A percentile compares a stretch with the other conserved stretches of the same genome.
Evolutionary conservation across 2,113 vertebrate genomes (phyloP).

Genomic region (Rhombomys opimus): DNA sequence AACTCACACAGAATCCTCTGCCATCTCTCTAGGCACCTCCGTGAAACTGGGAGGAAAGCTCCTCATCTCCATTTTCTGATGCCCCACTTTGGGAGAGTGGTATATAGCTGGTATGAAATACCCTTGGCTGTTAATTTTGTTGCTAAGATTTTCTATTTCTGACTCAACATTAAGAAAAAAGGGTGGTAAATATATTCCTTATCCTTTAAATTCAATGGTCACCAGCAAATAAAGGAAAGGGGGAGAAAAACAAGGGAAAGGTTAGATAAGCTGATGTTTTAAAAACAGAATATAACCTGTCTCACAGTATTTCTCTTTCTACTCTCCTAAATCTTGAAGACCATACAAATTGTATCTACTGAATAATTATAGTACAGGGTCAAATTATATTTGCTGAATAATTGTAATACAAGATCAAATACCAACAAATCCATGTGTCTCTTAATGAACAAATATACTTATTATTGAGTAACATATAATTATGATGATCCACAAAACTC

Average conservation of each 20-base stretch:
- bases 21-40: not conserved
- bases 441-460: not conserved
- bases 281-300: not conserved
- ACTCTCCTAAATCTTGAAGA: constrained; percentile 13
- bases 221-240: constrained; percentile 34
- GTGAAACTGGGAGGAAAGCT: not conserved
- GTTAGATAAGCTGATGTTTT: constrained; percentile 33
- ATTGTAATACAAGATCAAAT: not conserved
- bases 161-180: not conserved
- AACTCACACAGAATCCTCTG: not conserved
- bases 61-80: constrained; percentile 9
- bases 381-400: not conserved
- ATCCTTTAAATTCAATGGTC: constrained; percentile 16
- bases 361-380: not conserved
- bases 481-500: constrained; percentile 7
- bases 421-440: not conserved
- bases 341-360: not conserved
- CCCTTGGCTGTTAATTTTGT: not conserved
- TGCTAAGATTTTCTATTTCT: constrained; percentile 7
- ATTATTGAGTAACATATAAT: constrained; percentile 78
- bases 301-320: not conserved
- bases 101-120: not conserved
- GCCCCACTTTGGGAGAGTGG: not conserved
- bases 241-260: not conserved
- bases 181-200: not conserved